Base-by-base conservation (phyloP, 1,140 invertebrate species). In the Drosophila erecta region DNA sequence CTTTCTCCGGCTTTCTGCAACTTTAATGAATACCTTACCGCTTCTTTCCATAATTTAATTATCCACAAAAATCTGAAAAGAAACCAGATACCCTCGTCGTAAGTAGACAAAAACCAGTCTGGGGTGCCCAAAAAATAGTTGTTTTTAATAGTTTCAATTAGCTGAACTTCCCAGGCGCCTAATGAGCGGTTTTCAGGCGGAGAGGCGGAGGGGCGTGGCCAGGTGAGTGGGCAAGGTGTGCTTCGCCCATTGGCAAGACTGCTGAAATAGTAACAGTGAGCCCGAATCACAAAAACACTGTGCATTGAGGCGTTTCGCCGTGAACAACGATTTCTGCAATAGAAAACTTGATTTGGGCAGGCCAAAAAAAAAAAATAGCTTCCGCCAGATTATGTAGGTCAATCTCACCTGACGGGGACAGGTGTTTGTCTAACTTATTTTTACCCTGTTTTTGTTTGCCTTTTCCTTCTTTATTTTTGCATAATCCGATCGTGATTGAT, bases 401-500 rank as follows among this genome's bases (percentile, higher is more conserved):
- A 76, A 56, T 66, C 60, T 66, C 57, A 49, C 41, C 50, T 57
- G 60, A 64, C 46, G 57, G 60, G 59, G 47, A 58, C 73, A 76
- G 73, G 72, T 76, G 73, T 69, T 59, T 69, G 72, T 76, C 61
- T 47, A 54, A 46, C 27, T 38, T 24, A 62, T 57, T 74, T 69
- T 56, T 38, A 27, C 3, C 66, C 12, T 7, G 17, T 33, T 55
- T 56, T 41, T 53, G 20, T 62, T 73, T 62, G 47, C 41, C 4
- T 50, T 41, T 64, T 11, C 20, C 35, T 38, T 37, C 10, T 50
- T 50, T 46, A 17, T 53, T 40, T 65, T 66, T 76, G 72, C 74
- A 76, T 76, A 76, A 76, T 76, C 55, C 73, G 53, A 54, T 76
- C 43, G 51, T 76, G 74, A 76, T 76, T 76, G 74, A 76, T 76